Evolutionary conservation across 2,888 invertebrate species (phyloP), one percentile per base, ranked within the genome.

Genomic region (Orgyia antiqua): DNA sequence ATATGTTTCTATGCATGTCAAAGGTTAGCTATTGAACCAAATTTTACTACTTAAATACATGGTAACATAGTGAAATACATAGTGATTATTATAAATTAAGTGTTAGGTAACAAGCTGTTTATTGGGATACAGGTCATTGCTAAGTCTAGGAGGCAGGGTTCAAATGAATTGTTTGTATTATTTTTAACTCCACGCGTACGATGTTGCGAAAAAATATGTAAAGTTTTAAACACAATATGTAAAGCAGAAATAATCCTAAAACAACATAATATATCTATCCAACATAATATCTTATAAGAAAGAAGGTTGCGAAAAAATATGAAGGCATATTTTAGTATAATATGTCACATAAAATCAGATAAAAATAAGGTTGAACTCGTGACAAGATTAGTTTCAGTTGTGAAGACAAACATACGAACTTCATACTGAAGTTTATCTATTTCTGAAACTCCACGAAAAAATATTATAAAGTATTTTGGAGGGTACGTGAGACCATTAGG

Each of bases 381-480:
- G 52, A 54, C 49, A 46, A 55, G 57, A 61, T 59, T 57, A 59
- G 55, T 57, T 58, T 45, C 42, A 42, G 39, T 46, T 45, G 45
- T 48, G 45, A 46, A 46, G 39, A 48, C 39, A 54, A 60, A 59
- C 42, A 52, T 44, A 51, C 40, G 33, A 55, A 60, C 50, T 55
- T 28, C 41, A 39, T 40, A 39, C 38, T 36, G 10, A 68, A 67
- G 60, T 66, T 68, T 65, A 56, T 60, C 53, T 66, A 59, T 62
- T 58, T 56, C 40, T 34, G 33, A 57, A 58, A 65, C 43, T 60
- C 51, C 39, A 51, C 34, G 50, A 54, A 57, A 55, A 61, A 60
- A 61, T 66, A 63, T 63, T 67, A 66, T 57, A 57, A 66, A 63
- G 56, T 59, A 60, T 61, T 66, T 62, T 58, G 47, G 46, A 45